Base-by-base conservation (phyloP, 2,888 invertebrate genomes). In the Rhagophthalmus giganteus region DNA sequence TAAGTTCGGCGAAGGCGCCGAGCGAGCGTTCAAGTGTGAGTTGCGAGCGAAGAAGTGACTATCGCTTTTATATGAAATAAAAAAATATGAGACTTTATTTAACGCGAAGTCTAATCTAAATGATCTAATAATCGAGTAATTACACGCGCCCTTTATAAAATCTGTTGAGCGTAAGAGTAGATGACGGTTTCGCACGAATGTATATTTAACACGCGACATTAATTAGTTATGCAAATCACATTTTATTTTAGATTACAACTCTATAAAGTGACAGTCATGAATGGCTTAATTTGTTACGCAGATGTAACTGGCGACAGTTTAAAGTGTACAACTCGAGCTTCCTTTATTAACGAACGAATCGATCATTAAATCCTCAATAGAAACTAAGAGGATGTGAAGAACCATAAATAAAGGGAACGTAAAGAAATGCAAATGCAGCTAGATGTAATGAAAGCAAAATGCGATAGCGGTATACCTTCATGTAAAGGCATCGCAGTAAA, bases 81-180 rank as follows among this genome's bases (percentile, higher is more conserved):
- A 51, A 39, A 46, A 39, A 45, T 31, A 25, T 13, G 12, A 15
- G n/a, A 24, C 14, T 33, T 44, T 45, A 33, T 39, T 28, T 15
- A 15, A 51, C 51, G 46, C 45, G 51, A 51, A 51, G 35, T 26
- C 33, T 51, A 40, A 51, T 51, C 51, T 40, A 35, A 26, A 28
- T 24, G 38, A 45, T 51, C 51, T 45, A 51, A 51, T 51, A 51
- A 51, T 51, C 51, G 13, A 26, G 40, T 45, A 51, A 51, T 51
- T 51, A 46, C 51, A 45, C 38, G 34, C 51, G 45, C 51, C 39
- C 38, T 7, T n/a, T 28, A 34, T 51, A 51, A 51, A 45, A 45
- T 51, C 51, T 51, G 34, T 42, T 37, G 42, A 42, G 42, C 32
- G 37, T 46, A 45, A 51, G 44, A 45, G 33, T 45, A 35, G 45